These are phyloP conservation scores for Spodoptera picta DNA, from an alignment of 2,888 invertebrate genomes.

Conservation along the genomic window DNA sequence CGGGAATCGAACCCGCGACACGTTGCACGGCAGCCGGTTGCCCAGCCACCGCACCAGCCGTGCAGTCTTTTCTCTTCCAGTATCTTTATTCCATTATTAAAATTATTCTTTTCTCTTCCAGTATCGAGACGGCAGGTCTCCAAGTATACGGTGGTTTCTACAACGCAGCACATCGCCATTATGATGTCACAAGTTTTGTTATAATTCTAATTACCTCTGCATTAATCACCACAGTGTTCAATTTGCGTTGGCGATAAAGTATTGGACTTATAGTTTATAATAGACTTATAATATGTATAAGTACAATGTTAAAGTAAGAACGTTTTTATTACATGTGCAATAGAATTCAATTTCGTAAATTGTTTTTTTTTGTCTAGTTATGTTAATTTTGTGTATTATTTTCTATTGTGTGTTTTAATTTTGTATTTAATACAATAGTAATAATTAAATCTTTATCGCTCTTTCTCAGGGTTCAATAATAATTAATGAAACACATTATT, in stretches of 20 bases:
- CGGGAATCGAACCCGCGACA: too few species aligned
- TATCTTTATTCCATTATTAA: too few species aligned
- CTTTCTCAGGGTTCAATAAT: constrained; percentile 48
- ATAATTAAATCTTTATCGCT: constrained; percentile 28
- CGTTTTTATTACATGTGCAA: neutral
- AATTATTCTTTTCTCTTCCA: constrained; percentile 71
- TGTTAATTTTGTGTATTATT: neutral
- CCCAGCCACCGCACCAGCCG: too few species aligned
- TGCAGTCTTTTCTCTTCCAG: too few species aligned
- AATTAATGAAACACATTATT: constrained; percentile 6
- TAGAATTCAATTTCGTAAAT: too few species aligned
- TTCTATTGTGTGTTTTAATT: constrained; percentile 6
- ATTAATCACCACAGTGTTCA: constrained; percentile 65
- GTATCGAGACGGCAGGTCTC: constrained; percentile 95
- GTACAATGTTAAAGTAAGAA: neutral
- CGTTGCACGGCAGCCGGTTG: too few species aligned
- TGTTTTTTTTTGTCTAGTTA: neutral
- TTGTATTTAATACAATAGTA: constrained; percentile 29
- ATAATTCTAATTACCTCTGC: constrained; percentile 73
- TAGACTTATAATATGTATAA: too few species aligned
- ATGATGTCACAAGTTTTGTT: constrained; percentile 76
- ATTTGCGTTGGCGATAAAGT: constrained; percentile 63
- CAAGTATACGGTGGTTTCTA: constrained; percentile 96
- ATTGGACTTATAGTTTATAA: neutral
- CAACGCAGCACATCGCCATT: constrained; percentile 86